phyloP scores from a whole-genome alignment of 2,797 vertebrate genomes.

The Crenichthys baileyi region DNA sequence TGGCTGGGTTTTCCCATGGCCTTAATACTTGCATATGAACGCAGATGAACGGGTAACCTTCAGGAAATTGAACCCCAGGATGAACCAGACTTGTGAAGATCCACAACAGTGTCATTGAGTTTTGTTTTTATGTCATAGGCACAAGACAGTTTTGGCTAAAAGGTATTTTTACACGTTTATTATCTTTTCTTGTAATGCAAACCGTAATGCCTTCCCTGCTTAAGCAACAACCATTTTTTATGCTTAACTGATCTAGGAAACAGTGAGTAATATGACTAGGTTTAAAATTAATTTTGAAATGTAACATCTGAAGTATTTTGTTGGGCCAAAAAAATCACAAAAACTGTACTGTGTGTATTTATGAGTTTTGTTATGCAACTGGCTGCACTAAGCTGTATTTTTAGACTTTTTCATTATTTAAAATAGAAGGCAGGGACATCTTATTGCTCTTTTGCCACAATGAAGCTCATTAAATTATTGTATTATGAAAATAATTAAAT shows the following conservation, averaged over 20 bases:
- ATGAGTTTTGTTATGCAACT: not conserved
- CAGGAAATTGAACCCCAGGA: too few species aligned
- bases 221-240: not conserved
- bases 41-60: too few species aligned
- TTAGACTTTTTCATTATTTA: not conserved
- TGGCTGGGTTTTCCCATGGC: too few species aligned
- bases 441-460: not conserved
- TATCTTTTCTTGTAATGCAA: not conserved
- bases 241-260: not conserved
- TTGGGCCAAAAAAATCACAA: not conserved
- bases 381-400: not conserved
- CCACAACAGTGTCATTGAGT: not conserved
- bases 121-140: not conserved
- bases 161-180: not conserved
- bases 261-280: not conserved
- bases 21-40: too few species aligned
- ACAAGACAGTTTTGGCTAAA: not conserved
- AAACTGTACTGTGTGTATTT: not conserved
- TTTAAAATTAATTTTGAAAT: not conserved
- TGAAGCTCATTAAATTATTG: not conserved
- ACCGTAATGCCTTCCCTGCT: not conserved
- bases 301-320: not conserved
- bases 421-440: not conserved
- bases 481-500: not conserved
- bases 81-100: too few species aligned